A percentile compares a stretch with the other conserved stretches of the same genome.
Conservation (phyloP, 2,888 invertebrate genomes). For the Agelastica alni region DNA sequence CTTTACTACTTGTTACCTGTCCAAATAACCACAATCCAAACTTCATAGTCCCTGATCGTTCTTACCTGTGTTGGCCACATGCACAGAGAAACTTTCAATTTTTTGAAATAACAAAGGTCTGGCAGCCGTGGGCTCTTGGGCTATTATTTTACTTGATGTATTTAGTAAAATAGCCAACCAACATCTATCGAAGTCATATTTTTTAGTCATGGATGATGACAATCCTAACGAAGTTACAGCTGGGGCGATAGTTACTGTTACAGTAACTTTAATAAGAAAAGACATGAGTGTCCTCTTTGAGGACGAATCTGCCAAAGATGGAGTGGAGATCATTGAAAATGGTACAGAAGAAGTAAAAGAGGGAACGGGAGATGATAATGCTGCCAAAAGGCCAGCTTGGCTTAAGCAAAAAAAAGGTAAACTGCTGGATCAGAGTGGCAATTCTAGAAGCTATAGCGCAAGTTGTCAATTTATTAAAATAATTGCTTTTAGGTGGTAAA, state of each 20-base stretch:
- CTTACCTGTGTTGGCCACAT: too few species aligned
- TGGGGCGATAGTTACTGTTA: slow-evolving; percentile 96
- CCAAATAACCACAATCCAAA: too few species aligned
- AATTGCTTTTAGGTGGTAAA: slow-evolving; percentile 56
- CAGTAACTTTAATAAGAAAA: slow-evolving; percentile 81
- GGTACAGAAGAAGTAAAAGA: slow-evolving; percentile 58
- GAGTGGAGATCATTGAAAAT: slow-evolving; percentile 56
- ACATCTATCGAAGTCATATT: not conserved
- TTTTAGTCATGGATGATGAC: slow-evolving; percentile 93
- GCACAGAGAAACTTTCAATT: too few species aligned
- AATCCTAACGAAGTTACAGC: slow-evolving; percentile 96
- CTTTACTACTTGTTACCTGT: too few species aligned
- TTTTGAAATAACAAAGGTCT: too few species aligned
- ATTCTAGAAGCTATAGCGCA: too few species aligned
- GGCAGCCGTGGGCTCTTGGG: too few species aligned
- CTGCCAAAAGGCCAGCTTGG: slow-evolving; percentile 79
- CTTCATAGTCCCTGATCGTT: too few species aligned
- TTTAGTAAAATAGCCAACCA: too few species aligned
- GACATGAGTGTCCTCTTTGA: slow-evolving; percentile 85
- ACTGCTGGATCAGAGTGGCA: not conserved
- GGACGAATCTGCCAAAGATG: slow-evolving; percentile 68
- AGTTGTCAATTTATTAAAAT: too few species aligned
- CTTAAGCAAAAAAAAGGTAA: slow-evolving; percentile 71
- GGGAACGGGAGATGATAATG: slow-evolving; percentile 50
- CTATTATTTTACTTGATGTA: too few species aligned